Evolutionary conservation across 2,113 vertebrate species (phyloP).

Genomic region (pig (Sus scrofa)): T2T-Sscrofa CM000826.6:28792501-28793000

Average conservation of each 20-base stretch:
- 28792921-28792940: background rate
- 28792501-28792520: background rate
- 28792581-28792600: background rate
- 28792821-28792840: background rate
- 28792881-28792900: background rate
- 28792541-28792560: background rate
- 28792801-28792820: background rate
- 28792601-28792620: background rate
- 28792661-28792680: background rate
- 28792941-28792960: background rate
- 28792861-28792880: background rate
- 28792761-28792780: background rate
- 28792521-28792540: background rate
- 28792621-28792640: background rate
- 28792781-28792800: background rate
- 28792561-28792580: background rate
- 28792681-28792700: background rate
- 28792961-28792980: background rate
- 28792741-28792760: background rate
- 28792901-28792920: background rate
- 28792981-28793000: background rate
- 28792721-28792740: background rate
- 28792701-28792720: background rate
- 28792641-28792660: background rate
- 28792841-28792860: background rate